Percentiles rank a stretch among this genome's conserved stretches.
Conservation (phyloP, 2,888 invertebrate species). For the Rhingia rostrata region DNA sequence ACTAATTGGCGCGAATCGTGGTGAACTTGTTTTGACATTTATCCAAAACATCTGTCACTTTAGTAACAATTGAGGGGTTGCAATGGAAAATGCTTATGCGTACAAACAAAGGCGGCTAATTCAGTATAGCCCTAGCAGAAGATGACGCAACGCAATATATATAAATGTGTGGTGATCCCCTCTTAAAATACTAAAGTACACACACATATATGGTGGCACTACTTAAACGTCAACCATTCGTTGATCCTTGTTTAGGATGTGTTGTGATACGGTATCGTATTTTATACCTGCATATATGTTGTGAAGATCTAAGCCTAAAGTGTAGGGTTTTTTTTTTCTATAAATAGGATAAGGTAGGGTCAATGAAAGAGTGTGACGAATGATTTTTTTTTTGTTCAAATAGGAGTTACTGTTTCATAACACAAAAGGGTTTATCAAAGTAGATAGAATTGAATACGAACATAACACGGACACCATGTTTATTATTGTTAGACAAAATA, state of each 20-base stretch:
- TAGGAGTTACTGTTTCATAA: constrained; percentile 31
- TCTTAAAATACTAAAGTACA: constrained; percentile 10
- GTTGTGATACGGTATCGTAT: constrained; percentile 19
- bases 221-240: constrained; percentile 30
- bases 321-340: background rate
- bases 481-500: constrained; percentile 18
- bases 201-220: background rate
- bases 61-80: constrained; percentile 24
- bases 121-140: constrained; percentile 36
- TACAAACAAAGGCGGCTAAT: constrained; percentile 50
- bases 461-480: constrained; percentile 24
- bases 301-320: constrained; percentile 16
- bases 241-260: constrained; percentile 42
- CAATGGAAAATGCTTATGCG: constrained; percentile 20
- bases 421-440: constrained; percentile 32
- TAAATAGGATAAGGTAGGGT: background rate
- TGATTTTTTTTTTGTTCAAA: background rate
- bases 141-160: constrained; percentile 26
- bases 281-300: constrained; percentile 5
- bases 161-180: constrained; percentile 33
- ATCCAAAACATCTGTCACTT: constrained; percentile 60
- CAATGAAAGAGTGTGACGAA: constrained; percentile 37
- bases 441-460: constrained; percentile 2
- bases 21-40: constrained; percentile 60
- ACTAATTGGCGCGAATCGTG: constrained; percentile 33